Conservation (phyloP, 2,888 invertebrate genomes). For the Dyspetes luteomarginatus region DNA sequence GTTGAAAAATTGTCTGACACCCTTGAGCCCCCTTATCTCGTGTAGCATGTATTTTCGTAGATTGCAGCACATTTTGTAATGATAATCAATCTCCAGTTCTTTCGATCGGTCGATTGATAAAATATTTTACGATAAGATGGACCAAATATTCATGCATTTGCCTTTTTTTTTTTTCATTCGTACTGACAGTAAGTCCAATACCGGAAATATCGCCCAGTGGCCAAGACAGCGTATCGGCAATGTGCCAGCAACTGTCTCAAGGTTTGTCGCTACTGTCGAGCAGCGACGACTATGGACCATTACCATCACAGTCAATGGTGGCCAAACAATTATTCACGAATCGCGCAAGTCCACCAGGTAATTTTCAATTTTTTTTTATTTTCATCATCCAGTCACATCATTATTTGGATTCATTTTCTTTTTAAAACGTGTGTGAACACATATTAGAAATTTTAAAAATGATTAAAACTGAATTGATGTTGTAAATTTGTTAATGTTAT, state of each 20-base stretch:
- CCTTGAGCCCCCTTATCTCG: conserved; percentile 26
- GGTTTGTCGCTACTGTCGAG: conserved; percentile 90
- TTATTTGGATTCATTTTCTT: too few relatives aligned
- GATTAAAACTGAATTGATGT: too few relatives aligned
- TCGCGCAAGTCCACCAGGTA: conserved; percentile 73
- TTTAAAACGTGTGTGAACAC: too few relatives aligned
- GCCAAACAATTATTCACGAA: conserved; percentile 78
- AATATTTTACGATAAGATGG: neutral
- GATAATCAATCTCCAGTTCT: neutral
- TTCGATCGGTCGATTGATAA: neutral
- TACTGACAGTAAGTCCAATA: conserved; percentile 88
- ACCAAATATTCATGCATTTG: neutral
- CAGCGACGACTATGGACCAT: conserved; percentile 84
- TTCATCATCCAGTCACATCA: too few relatives aligned
- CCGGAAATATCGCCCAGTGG: conserved; percentile 90
- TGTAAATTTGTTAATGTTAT: too few relatives aligned
- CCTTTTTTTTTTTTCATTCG: conserved; percentile 26
- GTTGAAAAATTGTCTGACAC: conserved; percentile 26
- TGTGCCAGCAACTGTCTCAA: conserved; percentile 92
- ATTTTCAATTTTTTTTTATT: neutral
- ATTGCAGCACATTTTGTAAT: conserved; percentile 57
- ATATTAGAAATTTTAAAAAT: too few relatives aligned
- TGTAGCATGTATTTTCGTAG: conserved; percentile 70
- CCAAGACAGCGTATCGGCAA: conserved; percentile 89
- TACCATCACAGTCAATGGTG: conserved; percentile 73